Evolutionary conservation across 2,888 invertebrate species (phyloP).

Genomic region (Corbicula japonica): DNA sequence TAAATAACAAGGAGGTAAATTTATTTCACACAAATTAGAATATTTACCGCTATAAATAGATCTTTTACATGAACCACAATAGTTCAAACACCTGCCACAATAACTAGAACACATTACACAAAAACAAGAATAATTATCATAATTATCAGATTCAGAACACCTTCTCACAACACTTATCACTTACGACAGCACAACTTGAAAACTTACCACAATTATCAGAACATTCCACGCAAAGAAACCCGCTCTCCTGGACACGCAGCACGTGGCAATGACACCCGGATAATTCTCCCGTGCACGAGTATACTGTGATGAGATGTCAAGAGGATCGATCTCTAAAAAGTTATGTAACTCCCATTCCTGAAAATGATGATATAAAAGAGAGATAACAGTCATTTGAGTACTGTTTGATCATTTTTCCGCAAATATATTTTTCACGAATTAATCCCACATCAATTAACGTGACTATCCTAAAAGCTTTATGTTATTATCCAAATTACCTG

Average conservation of each 20-base stretch:
- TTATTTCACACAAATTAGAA: neutral
- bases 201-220: slow-evolving; percentile 82
- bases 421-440: no score
- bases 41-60: neutral
- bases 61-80: neutral
- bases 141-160: no score
- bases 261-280: slow-evolving; percentile 81
- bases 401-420: no score
- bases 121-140: no score
- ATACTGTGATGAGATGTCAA: slow-evolving; percentile 59
- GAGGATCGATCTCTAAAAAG: slow-evolving; percentile 73
- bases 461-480: no score
- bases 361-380: neutral
- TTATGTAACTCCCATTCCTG: slow-evolving; percentile 83
- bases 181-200: neutral
- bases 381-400: no score
- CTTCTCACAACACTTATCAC: slow-evolving; percentile 1
- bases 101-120: no score
- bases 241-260: slow-evolving; percentile 81
- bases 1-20: no score
- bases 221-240: slow-evolving; percentile 86
- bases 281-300: slow-evolving; percentile 71
- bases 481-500: no score
- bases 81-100: neutral
- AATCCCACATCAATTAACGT: no score